Evolutionary conservation across 2,888 invertebrate species (phyloP).

Genomic region (Drosophila dives): DNA sequence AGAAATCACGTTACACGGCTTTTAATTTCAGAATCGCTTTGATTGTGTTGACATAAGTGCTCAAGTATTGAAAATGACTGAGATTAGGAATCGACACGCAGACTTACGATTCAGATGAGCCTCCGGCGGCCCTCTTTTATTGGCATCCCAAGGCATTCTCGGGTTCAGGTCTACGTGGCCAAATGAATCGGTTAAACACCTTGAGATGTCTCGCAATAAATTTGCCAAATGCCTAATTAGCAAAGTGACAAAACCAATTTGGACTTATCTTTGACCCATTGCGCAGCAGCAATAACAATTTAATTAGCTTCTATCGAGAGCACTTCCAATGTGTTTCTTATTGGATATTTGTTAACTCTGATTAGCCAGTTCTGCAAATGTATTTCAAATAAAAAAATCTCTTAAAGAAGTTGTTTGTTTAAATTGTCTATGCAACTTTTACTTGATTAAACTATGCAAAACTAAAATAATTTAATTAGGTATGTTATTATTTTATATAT

Average conservation of each 20-base stretch:
- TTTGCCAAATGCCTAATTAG: slow-evolving; percentile 50
- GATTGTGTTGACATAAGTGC: slow-evolving; percentile 51
- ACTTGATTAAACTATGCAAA: background rate
- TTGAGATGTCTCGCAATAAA: slow-evolving; percentile 1
- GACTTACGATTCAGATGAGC: slow-evolving; percentile 12
- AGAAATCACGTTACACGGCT: slow-evolving; percentile 19
- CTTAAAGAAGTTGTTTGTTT: background rate
- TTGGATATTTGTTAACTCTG: background rate
- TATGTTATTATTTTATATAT: background rate
- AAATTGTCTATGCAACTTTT: background rate
- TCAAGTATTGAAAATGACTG: slow-evolving; percentile 43
- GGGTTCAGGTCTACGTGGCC: background rate
- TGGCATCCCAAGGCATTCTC: slow-evolving; percentile 31
- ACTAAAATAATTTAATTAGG: background rate
- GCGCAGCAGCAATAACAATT: slow-evolving; percentile 5
- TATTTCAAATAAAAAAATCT: background rate
- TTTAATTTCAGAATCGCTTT: slow-evolving; percentile 41
- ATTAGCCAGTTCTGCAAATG: background rate
- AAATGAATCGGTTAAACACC: background rate
- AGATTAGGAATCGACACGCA: slow-evolving; percentile 33
- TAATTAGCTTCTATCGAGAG: slow-evolving; percentile 24
- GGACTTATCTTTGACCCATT: slow-evolving; percentile 34
- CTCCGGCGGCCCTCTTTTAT: slow-evolving; percentile 24
- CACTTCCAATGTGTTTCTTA: background rate
- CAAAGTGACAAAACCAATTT: slow-evolving; percentile 58